Percentiles rank a stretch among this genome's conserved stretches.
phyloP scores from a whole-genome alignment of 2,113 vertebrate genomes.

The Calidris pygmaea region DNA sequence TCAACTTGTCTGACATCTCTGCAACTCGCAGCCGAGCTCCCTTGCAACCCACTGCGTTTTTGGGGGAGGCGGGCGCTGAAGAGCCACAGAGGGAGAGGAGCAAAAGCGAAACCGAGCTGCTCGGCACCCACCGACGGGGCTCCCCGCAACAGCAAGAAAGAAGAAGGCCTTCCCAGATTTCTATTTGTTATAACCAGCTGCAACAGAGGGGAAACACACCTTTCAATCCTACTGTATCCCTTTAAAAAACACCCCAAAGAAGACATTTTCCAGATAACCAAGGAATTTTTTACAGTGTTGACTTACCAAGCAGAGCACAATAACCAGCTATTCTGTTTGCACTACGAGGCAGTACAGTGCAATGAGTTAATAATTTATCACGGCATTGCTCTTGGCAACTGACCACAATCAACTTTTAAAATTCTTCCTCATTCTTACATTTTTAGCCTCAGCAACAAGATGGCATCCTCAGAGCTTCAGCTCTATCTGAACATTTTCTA shows the following conservation, averaged over 20 bases:
- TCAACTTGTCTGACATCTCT: neutral
- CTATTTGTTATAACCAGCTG: neutral
- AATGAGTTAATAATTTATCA: slow-evolving; percentile 69
- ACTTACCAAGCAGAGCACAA: slow-evolving; percentile 55
- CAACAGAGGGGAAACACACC: neutral
- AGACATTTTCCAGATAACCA: slow-evolving; percentile 56
- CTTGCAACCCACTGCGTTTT: fast-evolving
- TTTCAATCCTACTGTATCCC: neutral
- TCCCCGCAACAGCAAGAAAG: neutral
- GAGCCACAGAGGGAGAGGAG: neutral
- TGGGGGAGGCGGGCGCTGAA: neutral
- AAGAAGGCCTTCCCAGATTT: neutral
- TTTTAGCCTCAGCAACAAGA: neutral
- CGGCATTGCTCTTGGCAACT: slow-evolving; percentile 27
- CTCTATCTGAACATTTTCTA: neutral
- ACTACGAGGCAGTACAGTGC: slow-evolving; percentile 32
- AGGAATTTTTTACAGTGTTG: slow-evolving; percentile 63
- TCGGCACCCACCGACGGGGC: fast-evolving
- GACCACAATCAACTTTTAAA: slow-evolving; percentile 28
- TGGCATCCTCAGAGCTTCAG: neutral
- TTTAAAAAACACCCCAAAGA: slow-evolving; percentile 44
- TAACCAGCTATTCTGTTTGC: slow-evolving; percentile 57
- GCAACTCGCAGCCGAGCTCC: neutral
- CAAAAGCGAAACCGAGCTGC: neutral
- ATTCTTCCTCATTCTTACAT: slow-evolving; percentile 37